Evolutionary conservation across 2,113 vertebrate species (phyloP), one percentile per base, ranked within the genome.

Genomic region (Salvator merianae): DNA sequence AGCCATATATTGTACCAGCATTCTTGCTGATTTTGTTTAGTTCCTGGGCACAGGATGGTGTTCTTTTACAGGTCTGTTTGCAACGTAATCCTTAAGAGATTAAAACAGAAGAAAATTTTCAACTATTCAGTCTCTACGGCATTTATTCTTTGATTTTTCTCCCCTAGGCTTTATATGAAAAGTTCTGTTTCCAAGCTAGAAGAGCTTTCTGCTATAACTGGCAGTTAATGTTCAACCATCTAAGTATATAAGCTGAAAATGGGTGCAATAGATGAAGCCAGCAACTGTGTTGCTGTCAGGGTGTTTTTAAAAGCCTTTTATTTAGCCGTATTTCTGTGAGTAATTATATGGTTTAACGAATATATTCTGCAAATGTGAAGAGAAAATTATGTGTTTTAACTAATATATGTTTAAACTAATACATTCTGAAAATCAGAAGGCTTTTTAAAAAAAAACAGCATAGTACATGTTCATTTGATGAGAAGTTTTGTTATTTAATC

Each of bases 11-110:
- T 69, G 34, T 90, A 78, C 79, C 88, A 84, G 86, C 82, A 82
- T 90, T 88, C 83, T 79, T 85, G 77, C 26, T 50, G 74, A 84
- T 91, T 87, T 85, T 53, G 82, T 87, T 77, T 86, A 88, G 63
- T 83, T 86, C 76, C 77, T 75, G 84, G 68, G 18, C 83, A 50
- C 7, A 2, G 80, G 86, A 89, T 87, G 82, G 62, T 69, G 85
- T 13, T 84, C 85, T 84, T 70, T 88, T 89, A 85, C 85, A 89
- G 20, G 90, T 94, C 88, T 85, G 85, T 86, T 90, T 78, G 68
- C 79, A n/a, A 73, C 9, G 18, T 93, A 84, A 79, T 77, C 79
- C 81, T 90, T 86, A 92, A 86, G 53, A 28, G 38, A 24, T 71
- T 79, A 20, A 87, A 89, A 2, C 87, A 91, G 89, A 90, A 93